Percentiles rank a stretch among this genome's conserved stretches.
Conservation (phyloP, 2,797 vertebrate genomes). For the Pelobates cultripes region DNA sequence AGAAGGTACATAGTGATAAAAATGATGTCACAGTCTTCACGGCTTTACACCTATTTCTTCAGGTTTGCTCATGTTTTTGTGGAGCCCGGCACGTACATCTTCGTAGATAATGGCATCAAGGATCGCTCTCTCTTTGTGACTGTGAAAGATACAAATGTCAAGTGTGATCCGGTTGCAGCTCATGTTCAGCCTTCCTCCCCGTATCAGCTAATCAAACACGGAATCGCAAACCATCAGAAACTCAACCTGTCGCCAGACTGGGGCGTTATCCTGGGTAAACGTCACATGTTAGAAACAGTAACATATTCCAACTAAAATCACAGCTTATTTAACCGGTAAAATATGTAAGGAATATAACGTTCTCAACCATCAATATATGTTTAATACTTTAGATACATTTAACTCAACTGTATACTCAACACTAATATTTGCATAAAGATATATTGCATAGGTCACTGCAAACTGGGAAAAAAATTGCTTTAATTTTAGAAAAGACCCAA, state of each 20-base stretch:
- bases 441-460: no score
- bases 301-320: no score
- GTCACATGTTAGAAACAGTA: background rate
- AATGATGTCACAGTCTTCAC: no score
- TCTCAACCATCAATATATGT: no score
- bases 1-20: no score
- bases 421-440: no score
- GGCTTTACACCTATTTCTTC: background rate
- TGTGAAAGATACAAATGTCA: conserved; percentile 75
- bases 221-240: conserved; percentile 73
- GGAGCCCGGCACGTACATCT: conserved; percentile 85
- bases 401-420: no score
- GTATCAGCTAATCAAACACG: conserved; percentile 78
- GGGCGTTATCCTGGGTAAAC: conserved; percentile 79
- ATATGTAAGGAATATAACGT: no score
- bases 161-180: conserved; percentile 70
- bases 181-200: conserved; percentile 86
- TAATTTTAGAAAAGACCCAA: no score
- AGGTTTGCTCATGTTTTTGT: conserved; percentile 92
- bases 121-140: conserved; percentile 81
- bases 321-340: no score
- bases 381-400: no score
- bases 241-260: conserved; percentile 87
- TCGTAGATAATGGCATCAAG: conserved; percentile 77
- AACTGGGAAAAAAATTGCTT: no score